A percentile compares a stretch with the other conserved stretches of the same genome.
phyloP scores from a whole-genome alignment of 2,113 vertebrate genomes.

The Myotis lucifugus region DNA sequence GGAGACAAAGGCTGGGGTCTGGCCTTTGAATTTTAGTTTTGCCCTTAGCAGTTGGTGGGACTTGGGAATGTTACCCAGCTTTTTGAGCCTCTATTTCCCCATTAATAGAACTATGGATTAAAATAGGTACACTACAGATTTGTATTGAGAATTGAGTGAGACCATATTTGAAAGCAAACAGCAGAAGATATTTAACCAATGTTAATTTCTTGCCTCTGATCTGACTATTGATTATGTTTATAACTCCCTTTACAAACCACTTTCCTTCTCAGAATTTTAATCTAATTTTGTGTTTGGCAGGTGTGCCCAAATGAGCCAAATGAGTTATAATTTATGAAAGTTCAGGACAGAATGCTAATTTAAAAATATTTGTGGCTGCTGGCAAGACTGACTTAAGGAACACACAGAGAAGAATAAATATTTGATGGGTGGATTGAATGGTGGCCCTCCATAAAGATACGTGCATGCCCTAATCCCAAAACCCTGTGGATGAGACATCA shows the following conservation, averaged over 20 bases:
- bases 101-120: not conserved
- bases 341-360: constrained; percentile 46
- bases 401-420: not conserved
- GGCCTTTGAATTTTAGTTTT: not conserved
- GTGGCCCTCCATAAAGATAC: not conserved
- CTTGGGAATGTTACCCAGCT: not conserved
- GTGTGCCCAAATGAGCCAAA: constrained; percentile 34
- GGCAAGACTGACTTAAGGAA: not conserved
- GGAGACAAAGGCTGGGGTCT: not conserved
- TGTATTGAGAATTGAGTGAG: not conserved
- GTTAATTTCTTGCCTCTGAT: constrained; percentile 28
- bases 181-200: constrained; percentile 17
- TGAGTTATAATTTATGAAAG: constrained; percentile 28
- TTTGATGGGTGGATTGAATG: not conserved
- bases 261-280: constrained; percentile 54
- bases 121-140: not conserved
- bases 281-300: constrained; percentile 51
- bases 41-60: not conserved
- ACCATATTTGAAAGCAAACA: not conserved
- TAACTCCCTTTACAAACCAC: not conserved
- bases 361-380: not conserved
- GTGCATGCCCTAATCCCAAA: not conserved
- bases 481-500: not conserved
- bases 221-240: constrained; percentile 31
- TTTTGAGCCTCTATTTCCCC: not conserved